Base-by-base conservation (phyloP, 2,113 vertebrate species). In the Thamnophis sirtalis region DNA sequence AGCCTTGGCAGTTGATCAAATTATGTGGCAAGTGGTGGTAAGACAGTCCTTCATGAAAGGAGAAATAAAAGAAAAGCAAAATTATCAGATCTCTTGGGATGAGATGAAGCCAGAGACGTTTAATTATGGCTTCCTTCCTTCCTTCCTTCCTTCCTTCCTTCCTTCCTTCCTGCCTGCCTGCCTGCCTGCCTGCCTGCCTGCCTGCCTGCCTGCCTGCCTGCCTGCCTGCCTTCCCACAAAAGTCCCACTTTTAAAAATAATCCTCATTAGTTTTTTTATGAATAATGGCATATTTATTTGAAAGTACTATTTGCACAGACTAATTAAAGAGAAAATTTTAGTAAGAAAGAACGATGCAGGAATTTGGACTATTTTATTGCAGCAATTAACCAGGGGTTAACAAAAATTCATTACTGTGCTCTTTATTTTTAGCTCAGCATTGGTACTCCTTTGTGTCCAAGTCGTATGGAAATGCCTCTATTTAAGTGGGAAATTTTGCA, bases 351-450 rank as follows among this genome's bases (percentile, higher is more conserved):
- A 28, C 43, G 94, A 96, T 84, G 95, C 95, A 91, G 93, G 95
- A 95, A 91, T 94, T 93, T 93, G 86, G 93, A 92, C 91, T 80
- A 91, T 90, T 96, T 92, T 55, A 92, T 60, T 28, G 22, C 94
- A 96, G 92, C 89, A 95, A 97, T 96, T 96, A 96, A 92, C 93
- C 92, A 96, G 6, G 92, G 80, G 87, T 28, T 93, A 86, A 89
- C 85, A 95, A 94, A 95, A 94, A 94, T 92, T 93, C 49, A 5
- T 85, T 6, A 24, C 84, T 94, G 84, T 51, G 84, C 93, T 94
- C 89, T 94, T 95, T 94, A 95, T 96, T 91, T 11, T 51, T 90
- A 94, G 33, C 48, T 94, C 94, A 94, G 91, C 24, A 93, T n/a
- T 91, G 95, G 19, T 49, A 89, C 33, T 91, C 91, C 7, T 93